Evolutionary conservation across 2,113 vertebrate species (phyloP).

Genomic region (Desmodus rotundus): DNA sequence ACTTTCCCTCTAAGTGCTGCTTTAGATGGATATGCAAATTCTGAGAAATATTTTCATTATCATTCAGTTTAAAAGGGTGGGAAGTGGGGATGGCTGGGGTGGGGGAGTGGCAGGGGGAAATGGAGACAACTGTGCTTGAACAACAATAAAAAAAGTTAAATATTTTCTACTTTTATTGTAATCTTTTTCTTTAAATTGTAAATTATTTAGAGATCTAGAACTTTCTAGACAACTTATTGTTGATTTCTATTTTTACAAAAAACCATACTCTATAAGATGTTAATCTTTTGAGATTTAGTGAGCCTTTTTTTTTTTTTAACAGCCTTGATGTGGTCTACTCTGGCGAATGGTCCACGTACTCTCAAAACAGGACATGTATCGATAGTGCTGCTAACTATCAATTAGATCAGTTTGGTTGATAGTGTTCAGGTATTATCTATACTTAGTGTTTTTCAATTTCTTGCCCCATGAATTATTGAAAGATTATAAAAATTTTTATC

Average conservation of each 20-base stretch:
- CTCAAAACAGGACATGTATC: not conserved
- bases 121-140: too few relatives aligned
- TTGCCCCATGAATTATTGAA: not conserved
- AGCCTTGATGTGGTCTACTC: not conserved
- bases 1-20: not conserved
- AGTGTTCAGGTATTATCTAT: not conserved
- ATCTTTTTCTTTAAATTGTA: not conserved
- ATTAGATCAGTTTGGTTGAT: not conserved
- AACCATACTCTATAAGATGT: not conserved
- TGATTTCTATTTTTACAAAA: slow-evolving; percentile 26
- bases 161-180: not conserved
- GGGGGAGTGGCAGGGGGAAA: too few relatives aligned
- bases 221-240: not conserved
- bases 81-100: too few relatives aligned
- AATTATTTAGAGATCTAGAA: not conserved
- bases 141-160: too few relatives aligned
- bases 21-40: not conserved
- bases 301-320: not conserved
- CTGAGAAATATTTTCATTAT: not conserved
- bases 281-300: not conserved
- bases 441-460: not conserved
- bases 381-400: not conserved
- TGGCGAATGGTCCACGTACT: not conserved
- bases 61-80: not conserved
- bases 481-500: not conserved